Conservation (phyloP, 2,797 vertebrate genomes). For the Pelochelys cantorii region DNA sequence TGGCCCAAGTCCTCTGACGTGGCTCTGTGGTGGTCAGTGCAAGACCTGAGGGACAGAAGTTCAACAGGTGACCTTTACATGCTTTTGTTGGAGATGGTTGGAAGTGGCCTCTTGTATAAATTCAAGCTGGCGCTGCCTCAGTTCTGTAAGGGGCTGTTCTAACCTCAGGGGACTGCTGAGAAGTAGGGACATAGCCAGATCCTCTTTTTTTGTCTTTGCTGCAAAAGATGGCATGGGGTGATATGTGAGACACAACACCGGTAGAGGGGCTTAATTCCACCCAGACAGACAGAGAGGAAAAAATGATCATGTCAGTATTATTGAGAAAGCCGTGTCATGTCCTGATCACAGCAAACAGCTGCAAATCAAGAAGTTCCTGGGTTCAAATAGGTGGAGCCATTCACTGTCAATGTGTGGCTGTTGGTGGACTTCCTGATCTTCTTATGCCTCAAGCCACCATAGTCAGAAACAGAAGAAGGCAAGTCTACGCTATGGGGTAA, state of each 20-base stretch:
- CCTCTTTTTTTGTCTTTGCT: slow-evolving; percentile 8
- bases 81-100: slow-evolving; percentile 36
- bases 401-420: slow-evolving; percentile 45
- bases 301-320: rapidly evolving
- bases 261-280: rapidly evolving
- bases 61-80: slow-evolving; percentile 66
- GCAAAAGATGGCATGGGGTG: slow-evolving; percentile 10
- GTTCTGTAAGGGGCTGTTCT: neutral
- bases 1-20: slow-evolving; percentile 17
- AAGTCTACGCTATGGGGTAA: no score
- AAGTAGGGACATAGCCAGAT: neutral
- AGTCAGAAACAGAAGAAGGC: neutral
- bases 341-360: neutral
- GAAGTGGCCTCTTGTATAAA: slow-evolving; percentile 38
- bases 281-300: neutral
- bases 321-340: neutral
- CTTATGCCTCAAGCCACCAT: slow-evolving; percentile 43
- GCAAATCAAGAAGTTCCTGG: neutral
- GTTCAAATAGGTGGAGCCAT: neutral
- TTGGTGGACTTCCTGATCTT: slow-evolving; percentile 46
- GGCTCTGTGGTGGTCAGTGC: neutral
- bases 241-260: slow-evolving; percentile 29
- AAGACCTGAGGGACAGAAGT: neutral
- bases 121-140: neutral
- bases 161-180: neutral